phyloP scores from a whole-genome alignment of 2,113 vertebrate genomes.

The Butorides virescens region DNA sequence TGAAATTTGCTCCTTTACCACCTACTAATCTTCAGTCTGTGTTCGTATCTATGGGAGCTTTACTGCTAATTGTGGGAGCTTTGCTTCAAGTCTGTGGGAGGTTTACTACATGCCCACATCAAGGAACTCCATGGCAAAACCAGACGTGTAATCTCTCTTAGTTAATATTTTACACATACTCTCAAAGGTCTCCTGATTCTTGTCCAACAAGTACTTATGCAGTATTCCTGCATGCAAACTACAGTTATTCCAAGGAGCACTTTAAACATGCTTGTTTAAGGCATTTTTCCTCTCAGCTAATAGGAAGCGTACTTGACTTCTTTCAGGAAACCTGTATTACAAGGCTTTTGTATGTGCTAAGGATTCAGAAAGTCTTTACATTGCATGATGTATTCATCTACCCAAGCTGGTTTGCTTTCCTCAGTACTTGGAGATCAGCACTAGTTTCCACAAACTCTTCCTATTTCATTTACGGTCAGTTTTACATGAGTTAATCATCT shows the following conservation, averaged over 20 bases:
- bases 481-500: not conserved
- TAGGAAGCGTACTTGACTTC: not conserved
- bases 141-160: not conserved
- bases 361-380: not conserved
- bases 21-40: not conserved
- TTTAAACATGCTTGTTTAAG: slow-evolving; percentile 6
- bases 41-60: not conserved
- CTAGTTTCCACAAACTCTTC: not conserved
- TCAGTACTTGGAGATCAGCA: not conserved
- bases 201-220: slow-evolving; percentile 2
- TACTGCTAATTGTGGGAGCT: not conserved
- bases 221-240: not conserved
- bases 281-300: not conserved
- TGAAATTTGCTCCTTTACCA: not conserved
- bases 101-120: not conserved
- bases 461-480: not conserved
- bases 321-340: slow-evolving; percentile 1
- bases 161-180: not conserved
- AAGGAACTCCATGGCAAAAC: not conserved
- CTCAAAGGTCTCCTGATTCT: not conserved
- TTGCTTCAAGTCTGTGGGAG: not conserved
- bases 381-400: not conserved
- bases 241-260: not conserved
- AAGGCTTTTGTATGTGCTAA: not conserved
- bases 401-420: not conserved